phyloP scores from a whole-genome alignment of 1,140 invertebrate genomes.

The Cotesia chilonis region DNA sequence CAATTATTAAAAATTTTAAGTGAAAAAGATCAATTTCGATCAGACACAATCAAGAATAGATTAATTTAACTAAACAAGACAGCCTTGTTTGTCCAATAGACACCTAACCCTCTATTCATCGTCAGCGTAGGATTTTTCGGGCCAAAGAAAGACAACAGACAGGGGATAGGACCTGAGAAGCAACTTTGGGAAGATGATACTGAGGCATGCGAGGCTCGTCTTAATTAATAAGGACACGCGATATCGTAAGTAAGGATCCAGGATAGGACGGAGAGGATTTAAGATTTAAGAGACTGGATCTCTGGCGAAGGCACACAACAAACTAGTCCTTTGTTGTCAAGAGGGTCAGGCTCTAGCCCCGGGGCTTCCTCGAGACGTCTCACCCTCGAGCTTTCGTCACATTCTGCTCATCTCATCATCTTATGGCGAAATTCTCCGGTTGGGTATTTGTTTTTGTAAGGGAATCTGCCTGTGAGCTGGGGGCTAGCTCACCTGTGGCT shows the following conservation, averaged over 20 bases:
- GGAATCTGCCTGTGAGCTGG: conserved; percentile 13
- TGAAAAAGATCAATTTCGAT: no score
- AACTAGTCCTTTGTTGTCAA: conserved; percentile 63
- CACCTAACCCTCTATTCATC: no score
- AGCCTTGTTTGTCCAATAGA: no score
- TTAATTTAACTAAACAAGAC: no score
- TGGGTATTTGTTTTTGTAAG: background rate
- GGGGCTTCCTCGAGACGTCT: conserved; percentile 12
- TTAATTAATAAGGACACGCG: conserved; percentile 68
- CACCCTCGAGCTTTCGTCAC: background rate
- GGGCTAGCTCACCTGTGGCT: conserved; percentile 68
- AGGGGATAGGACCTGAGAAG: conserved; percentile 20
- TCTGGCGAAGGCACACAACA: conserved; percentile 15
- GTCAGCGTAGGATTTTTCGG: conserved; percentile 2
- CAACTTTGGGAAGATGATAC: conserved; percentile 20
- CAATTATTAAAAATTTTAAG: no score
- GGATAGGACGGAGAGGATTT: conserved; percentile 47
- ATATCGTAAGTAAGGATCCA: conserved; percentile 53
- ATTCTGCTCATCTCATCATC: background rate
- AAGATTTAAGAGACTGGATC: background rate
- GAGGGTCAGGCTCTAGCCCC: conserved; percentile 51
- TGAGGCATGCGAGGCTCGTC: conserved; percentile 56
- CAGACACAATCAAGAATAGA: no score
- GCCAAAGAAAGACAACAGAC: conserved; percentile 17
- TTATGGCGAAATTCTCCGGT: no score